phyloP scores from a whole-genome alignment of 2,113 vertebrate species.

The Pipra filicauda region DNA sequence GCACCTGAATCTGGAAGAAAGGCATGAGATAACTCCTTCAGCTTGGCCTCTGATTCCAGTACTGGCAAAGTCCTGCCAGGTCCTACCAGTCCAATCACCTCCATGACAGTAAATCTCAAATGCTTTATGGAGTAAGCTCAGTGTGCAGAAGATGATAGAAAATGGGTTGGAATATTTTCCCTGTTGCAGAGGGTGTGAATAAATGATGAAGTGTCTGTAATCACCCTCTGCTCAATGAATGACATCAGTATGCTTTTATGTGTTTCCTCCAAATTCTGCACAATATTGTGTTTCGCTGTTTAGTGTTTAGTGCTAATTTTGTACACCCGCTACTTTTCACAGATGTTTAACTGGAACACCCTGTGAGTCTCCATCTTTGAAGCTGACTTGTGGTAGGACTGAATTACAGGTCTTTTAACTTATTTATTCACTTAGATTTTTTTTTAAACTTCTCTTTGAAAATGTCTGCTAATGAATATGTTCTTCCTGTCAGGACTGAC shows the following conservation, averaged over 20 bases:
- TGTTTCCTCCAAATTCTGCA: not conserved
- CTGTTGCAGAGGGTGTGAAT: not conserved
- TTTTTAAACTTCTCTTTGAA: not conserved
- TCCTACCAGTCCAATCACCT: not conserved
- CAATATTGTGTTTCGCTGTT: not conserved
- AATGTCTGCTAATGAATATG: not conserved
- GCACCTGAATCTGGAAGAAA: not conserved
- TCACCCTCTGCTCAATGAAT: not conserved
- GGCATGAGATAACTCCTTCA: not conserved
- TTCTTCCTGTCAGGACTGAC: not conserved
- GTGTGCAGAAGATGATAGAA: not conserved
- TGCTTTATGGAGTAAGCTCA: not conserved
- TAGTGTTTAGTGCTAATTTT: not conserved
- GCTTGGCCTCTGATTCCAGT: rapidly evolving
- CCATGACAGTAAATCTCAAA: not conserved
- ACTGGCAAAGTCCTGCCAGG: not conserved
- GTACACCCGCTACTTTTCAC: not conserved
- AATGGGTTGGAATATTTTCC: not conserved
- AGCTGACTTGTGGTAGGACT: not conserved
- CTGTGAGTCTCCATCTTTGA: not conserved
- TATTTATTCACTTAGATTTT: not conserved
- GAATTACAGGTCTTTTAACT: not conserved
- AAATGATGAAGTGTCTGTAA: not conserved
- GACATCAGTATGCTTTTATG: rapidly evolving
- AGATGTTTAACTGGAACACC: not conserved